Base-by-base conservation (phyloP, 1,140 invertebrate species). In the Idris sp. region DNA sequence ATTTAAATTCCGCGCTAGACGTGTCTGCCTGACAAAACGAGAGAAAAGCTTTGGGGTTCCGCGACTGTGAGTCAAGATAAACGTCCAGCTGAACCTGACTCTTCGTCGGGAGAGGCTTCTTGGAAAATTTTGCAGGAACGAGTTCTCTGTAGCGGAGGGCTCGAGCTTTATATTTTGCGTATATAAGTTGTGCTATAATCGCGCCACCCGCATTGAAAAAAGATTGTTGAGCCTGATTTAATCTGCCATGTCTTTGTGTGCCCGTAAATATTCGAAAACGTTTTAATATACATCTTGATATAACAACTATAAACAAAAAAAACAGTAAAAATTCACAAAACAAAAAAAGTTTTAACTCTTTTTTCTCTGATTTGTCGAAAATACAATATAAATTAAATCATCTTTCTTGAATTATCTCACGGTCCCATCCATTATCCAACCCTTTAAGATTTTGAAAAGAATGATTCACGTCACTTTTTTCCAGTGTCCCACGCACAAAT, bases 1-100 rank as follows among this genome's bases (percentile, higher is more conserved):
- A 86, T 87, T 86, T 84, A 87, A 86, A 87, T 87, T 87, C 84
- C 84, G 79, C 79, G 77, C 78, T 79, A 77, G 77, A 80, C 74
- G 76, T 82, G 79, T 83, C 78, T 75, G 69, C 78, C 67, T 78
- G 71, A n/a, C 49, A 25, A 75, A 62, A 56, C 43, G 36, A 73
- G 62, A 28, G 61, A 36, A 59, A 51, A 64, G 28, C 22, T 18
- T 9, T 44, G 33, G 25, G 35, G 43, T 54, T 65, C 19, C 18
- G 54, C 19, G 62, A 35, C 56, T n/a, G n/a, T 72, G 62, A 68
- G 68, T 76, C 68, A 51, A 72, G 74, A 76, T 76, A 76, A 76
- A 76, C 69, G 56, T 56, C 51, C 38, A 33, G 48, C 48, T 72
- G 51, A 61, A 59, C 56, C 61, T 53, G 41, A 56, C 59, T 54